These are phyloP conservation scores for Larimichthys polyactis DNA, from an alignment of 2,113 vertebrate genomes.

Conservation along the genomic window DNA sequence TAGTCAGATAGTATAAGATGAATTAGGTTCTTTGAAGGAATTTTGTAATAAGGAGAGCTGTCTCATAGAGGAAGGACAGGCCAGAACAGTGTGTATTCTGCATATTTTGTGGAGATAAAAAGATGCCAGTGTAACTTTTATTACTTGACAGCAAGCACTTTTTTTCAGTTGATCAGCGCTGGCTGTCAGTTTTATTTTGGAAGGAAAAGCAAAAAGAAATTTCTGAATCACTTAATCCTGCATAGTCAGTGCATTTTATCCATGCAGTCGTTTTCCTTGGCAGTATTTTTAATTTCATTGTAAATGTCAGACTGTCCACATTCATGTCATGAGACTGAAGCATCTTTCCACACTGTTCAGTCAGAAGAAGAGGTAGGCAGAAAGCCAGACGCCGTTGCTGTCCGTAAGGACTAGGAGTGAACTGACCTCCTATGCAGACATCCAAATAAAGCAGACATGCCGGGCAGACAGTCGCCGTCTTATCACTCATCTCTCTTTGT, in stretches of 20 bases:
- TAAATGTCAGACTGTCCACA: slow-evolving; percentile 15
- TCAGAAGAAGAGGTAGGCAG: slow-evolving; percentile 26
- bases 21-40: slow-evolving; percentile 29
- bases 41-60: slow-evolving; percentile 7
- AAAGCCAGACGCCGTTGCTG: slow-evolving; percentile 27
- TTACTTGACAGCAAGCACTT: slow-evolving; percentile 19
- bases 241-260: slow-evolving; percentile 14
- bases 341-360: slow-evolving; percentile 39
- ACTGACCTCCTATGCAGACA: slow-evolving; percentile 28
- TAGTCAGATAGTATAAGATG: slow-evolving; percentile 17
- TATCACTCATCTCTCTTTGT: slow-evolving; percentile 66
- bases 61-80: slow-evolving; percentile 11
- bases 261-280: not conserved
- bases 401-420: slow-evolving; percentile 19
- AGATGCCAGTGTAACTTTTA: slow-evolving; percentile 19
- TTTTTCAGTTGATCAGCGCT: slow-evolving; percentile 21
- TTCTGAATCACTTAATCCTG: slow-evolving; percentile 5
- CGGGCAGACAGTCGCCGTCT: slow-evolving; percentile 56
- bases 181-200: slow-evolving; percentile 16
- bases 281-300: slow-evolving; percentile 4
- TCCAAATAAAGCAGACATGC: slow-evolving; percentile 63
- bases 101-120: slow-evolving; percentile 39
- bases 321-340: slow-evolving; percentile 36
- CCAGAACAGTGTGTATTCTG: slow-evolving; percentile 37
- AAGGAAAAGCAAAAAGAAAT: slow-evolving; percentile 5